Evolutionary conservation across 2,888 invertebrate species (phyloP).

Genomic region (Mythimna vitellina): DNA sequence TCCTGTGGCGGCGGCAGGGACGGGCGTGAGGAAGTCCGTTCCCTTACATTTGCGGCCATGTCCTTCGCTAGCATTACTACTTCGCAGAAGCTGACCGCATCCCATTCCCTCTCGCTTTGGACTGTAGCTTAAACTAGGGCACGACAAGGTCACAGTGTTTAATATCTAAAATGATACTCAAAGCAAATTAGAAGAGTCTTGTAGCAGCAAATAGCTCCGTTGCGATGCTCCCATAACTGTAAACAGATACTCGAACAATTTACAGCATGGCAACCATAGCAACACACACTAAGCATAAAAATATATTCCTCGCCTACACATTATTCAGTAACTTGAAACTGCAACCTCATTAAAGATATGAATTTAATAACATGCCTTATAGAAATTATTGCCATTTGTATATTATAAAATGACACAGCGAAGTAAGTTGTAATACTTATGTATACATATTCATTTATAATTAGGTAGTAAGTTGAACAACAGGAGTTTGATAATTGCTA

Average conservation of each 20-base stretch:
- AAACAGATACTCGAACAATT: constrained; percentile 43
- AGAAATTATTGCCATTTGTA: constrained; percentile 40
- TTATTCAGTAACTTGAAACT: constrained; percentile 51
- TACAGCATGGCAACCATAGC: constrained; percentile 13
- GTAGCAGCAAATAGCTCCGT: constrained; percentile 4
- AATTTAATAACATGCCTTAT: constrained; percentile 48
- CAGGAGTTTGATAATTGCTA: background rate
- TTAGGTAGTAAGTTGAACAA: background rate
- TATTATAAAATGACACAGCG: constrained; percentile 24
- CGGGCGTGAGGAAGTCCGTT: too few species aligned
- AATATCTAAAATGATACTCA: background rate
- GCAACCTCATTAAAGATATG: constrained; percentile 51
- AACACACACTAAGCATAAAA: constrained; percentile 45
- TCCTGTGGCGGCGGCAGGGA: too few species aligned
- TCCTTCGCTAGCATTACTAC: too few species aligned
- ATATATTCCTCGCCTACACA: constrained; percentile 33
- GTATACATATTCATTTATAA: background rate
- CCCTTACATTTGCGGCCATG: too few species aligned
- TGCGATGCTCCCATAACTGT: constrained; percentile 29
- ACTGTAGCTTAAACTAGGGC: too few species aligned
- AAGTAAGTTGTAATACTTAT: constrained; percentile 2
- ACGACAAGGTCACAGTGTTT: background rate
- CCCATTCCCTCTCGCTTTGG: too few species aligned
- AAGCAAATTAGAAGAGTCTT: constrained; percentile 14
- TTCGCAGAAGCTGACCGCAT: too few species aligned